Evolutionary conservation across 2,113 vertebrate genomes (phyloP).

Genomic region (Xiphophorus couchianus): DNA sequence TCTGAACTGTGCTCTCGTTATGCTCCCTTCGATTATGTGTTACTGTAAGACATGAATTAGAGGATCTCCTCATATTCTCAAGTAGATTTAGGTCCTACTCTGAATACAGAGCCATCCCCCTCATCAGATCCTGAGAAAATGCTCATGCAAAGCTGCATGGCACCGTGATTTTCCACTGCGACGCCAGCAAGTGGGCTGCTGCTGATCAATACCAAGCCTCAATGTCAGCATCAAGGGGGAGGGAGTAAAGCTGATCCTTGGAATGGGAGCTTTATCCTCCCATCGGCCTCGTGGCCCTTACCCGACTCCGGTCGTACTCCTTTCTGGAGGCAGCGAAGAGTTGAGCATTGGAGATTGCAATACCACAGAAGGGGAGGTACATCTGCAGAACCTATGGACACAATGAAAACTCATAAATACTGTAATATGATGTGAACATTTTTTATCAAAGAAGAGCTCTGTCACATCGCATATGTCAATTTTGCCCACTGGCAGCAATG

Average conservation of each 20-base stretch:
- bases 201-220: slow-evolving; percentile 71
- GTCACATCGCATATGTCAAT: background rate
- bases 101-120: slow-evolving; percentile 48
- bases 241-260: slow-evolving; percentile 48
- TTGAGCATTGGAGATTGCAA: slow-evolving; percentile 97
- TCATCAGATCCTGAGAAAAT: slow-evolving; percentile 33
- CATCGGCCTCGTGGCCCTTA: slow-evolving; percentile 74
- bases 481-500: background rate
- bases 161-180: slow-evolving; percentile 58
- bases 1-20: slow-evolving; percentile 62
- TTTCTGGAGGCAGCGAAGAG: slow-evolving; percentile 97
- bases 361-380: slow-evolving; percentile 98
- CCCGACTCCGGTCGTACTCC: slow-evolving; percentile 97
- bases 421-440: background rate
- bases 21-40: slow-evolving; percentile 65
- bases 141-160: slow-evolving; percentile 56
- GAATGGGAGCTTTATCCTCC: slow-evolving; percentile 19
- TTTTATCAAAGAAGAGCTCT: background rate
- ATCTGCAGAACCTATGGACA: slow-evolving; percentile 94
- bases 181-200: slow-evolving; percentile 61
- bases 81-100: slow-evolving; percentile 57
- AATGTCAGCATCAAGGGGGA: slow-evolving; percentile 61
- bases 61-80: slow-evolving; percentile 55
- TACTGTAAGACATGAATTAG: slow-evolving; percentile 73
- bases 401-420: slow-evolving; percentile 42